Base-by-base conservation (phyloP, 1,140 invertebrate species). In the Zaprionus kolodkinae region DNA sequence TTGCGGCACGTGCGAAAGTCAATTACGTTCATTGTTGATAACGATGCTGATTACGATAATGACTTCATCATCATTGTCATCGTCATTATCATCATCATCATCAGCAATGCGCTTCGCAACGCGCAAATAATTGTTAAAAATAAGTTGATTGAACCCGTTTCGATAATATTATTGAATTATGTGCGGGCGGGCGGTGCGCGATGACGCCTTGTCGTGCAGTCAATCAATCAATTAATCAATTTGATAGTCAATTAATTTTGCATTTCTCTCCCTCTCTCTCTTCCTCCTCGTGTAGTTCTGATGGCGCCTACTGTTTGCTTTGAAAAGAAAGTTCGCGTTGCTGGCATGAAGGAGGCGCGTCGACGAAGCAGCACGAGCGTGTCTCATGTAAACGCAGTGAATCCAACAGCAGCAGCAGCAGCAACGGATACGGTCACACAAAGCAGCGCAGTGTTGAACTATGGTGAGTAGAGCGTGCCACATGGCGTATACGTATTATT, bases 291-390 rank as follows among this genome's bases (percentile, higher is more conserved):
- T 80, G 56, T 75, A 80, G 75, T 50, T 71, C 36, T 30, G 70
- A 88, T 88, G 85, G 72, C 85, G 54, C 85, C 85, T 59, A 88
- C 85, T 63, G 79, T 88, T 72, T 88, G 85, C 38, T 89, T 78
- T 13, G 78, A 89, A 48, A 89, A 88, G 25, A 89, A 89, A 54
- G 52, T 88, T 61, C 71, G 72, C 15, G 64, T 74, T 3, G 52
- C 77, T 33, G 40, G 45, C 45, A 30, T 79, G 38, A 76, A 77
- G 60, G 64, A 76, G 48, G 35, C 55, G 55, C 80, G 85, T 52
- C 77, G 68, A 66, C 85, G 65, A 50, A 59, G 64, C 65, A 70
- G 43, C 66, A 68, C 67, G 27, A 66, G 61, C 70, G 79, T 73
- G 59, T 57, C 66, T 36, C 79, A 73, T 15, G 33, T 70, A 7